Base-by-base conservation (phyloP, 2,797 vertebrate genomes). In the Danio kyathit region DNA sequence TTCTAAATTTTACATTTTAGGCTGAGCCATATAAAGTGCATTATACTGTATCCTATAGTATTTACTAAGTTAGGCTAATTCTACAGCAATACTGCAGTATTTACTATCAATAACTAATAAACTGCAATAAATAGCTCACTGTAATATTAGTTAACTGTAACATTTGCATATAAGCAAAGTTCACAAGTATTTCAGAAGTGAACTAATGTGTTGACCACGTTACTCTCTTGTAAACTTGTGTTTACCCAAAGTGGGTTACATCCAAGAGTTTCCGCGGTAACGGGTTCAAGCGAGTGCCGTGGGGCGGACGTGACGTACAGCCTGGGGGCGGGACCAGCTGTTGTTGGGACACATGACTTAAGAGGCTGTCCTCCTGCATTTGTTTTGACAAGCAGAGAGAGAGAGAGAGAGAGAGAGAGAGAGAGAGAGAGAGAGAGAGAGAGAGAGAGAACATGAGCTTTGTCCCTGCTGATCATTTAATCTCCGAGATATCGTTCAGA, bases 311-410 rank as follows among this genome's bases (percentile, higher is more conserved):
- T 94, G 94, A 91, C 91, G 70, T 38, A 4, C 4, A 6, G 0
- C 2, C 0, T 7, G 19, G 90, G 88, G 82, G 43, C 44, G 81
- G 76, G 92, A 91, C 90, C 89, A 90, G 89, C 92, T 94, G 92
- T 93, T 94, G 94, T 94, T 91, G 91, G 92, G 94, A 92, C 96
- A 97, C 94, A 96, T 97, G 96, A 96, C 92, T 70, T 14, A 66
- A 70, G 78, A 83, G 89, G 88, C 91, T 88, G 92, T 88, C 41
- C 60, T 80, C 70, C 89, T 92, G 91, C 73, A 92, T 93, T 89
- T 95, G 94, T 96, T 95, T 95, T 96, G 96, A 97, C 95, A 95
- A 95, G 93, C 92, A 88, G 86, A 11, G 75, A 88, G 88, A 67
- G 70, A 60, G 48, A 21, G 16, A 41, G 49, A 48, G 29, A 17